These are phyloP conservation scores for Pammene aurita DNA, from an alignment of 2,888 invertebrate genomes.

Conservation along the genomic window DNA sequence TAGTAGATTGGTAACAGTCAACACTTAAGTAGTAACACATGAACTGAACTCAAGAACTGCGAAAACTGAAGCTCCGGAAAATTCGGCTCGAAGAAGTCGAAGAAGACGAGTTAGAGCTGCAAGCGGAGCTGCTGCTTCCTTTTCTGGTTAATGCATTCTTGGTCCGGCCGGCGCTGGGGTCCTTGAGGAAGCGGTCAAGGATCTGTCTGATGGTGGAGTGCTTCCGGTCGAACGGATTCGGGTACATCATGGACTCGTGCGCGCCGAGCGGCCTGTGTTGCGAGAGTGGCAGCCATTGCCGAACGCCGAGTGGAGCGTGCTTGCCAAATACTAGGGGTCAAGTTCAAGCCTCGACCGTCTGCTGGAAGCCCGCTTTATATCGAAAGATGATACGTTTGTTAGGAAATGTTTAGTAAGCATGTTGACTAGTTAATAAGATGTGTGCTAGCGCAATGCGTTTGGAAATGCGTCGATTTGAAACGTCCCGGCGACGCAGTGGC, in stretches of 20 bases:
- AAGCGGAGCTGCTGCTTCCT: constrained; percentile 58
- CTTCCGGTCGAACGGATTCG: constrained; percentile 87
- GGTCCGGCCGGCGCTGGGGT: constrained; percentile 54
- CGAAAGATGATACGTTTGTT: constrained; percentile 35
- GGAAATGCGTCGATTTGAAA: constrained; percentile 44
- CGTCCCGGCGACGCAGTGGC: not conserved
- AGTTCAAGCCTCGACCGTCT: constrained; percentile 52
- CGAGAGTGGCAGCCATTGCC: constrained; percentile 46
- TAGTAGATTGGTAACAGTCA: constrained; percentile 50
- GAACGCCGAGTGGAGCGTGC: constrained; percentile 46
- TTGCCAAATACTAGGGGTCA: constrained; percentile 58
- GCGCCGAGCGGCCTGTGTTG: constrained; percentile 51
- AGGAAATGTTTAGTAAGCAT: constrained; percentile 37
- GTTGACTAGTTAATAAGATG: constrained; percentile 38
- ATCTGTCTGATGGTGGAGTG: constrained; percentile 87
- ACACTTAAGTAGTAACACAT: constrained; percentile 41
- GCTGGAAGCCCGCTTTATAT: constrained; percentile 5
- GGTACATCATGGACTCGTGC: constrained; percentile 81
- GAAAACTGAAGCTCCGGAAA: constrained; percentile 48
- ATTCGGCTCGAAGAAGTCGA: constrained; percentile 50
- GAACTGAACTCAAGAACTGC: constrained; percentile 48
- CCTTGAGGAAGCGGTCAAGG: constrained; percentile 83
- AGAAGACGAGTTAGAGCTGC: constrained; percentile 54
- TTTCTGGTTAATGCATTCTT: constrained; percentile 64
- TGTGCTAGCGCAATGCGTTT: constrained; percentile 38